phyloP scores from a whole-genome alignment of 2,797 vertebrate genomes.

The Helostoma temminkii region DNA sequence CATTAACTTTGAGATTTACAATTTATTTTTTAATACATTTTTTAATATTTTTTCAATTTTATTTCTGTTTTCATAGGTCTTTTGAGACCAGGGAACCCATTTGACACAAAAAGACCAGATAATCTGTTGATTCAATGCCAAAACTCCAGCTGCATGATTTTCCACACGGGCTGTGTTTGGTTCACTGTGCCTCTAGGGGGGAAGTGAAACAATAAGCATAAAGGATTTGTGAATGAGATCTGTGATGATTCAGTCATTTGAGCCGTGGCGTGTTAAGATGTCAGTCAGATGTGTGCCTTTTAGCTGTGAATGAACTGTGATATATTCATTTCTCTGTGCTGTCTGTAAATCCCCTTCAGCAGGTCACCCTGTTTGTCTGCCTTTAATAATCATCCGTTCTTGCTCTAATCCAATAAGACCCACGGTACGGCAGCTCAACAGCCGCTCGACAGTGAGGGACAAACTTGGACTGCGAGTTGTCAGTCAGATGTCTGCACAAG shows the following conservation, averaged over 20 bases:
- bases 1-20: too few species aligned
- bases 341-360: conserved; percentile 57
- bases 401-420: conserved; percentile 75
- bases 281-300: conserved; percentile 26
- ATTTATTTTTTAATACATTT: not conserved
- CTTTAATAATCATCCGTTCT: conserved; percentile 66
- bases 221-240: conserved; percentile 42
- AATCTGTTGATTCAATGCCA: not conserved
- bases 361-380: conserved; percentile 49
- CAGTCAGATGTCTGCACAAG: conserved; percentile 42
- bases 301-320: conserved; percentile 46
- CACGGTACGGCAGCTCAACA: conserved; percentile 21
- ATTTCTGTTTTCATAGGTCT: not conserved
- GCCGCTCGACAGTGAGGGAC: conserved; percentile 48
- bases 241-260: conserved; percentile 35
- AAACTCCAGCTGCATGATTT: not conserved
- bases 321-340: conserved; percentile 10
- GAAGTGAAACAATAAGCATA: not conserved
- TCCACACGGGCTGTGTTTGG: not conserved
- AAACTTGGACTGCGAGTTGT: conserved; percentile 39
- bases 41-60: too few species aligned
- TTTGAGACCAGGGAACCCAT: not conserved
- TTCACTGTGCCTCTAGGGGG: not conserved
- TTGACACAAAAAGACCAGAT: not conserved
- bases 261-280: conserved; percentile 19